Evolutionary conservation across 2,888 invertebrate species (phyloP), one percentile per base, ranked within the genome.

Genomic region (Ischnus inquisitorius): DNA sequence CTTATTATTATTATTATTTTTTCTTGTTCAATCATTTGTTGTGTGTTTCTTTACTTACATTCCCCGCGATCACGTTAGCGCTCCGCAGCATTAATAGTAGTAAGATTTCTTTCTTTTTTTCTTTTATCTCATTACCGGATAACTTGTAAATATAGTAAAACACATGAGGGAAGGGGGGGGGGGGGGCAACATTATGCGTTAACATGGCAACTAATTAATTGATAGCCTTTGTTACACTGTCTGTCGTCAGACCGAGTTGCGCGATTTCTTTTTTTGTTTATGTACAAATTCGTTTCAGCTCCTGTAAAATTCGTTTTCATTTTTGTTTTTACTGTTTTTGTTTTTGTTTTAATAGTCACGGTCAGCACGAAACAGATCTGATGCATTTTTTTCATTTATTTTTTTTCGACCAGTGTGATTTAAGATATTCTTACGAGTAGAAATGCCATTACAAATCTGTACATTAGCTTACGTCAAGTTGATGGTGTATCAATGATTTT

Each of bases 81-180:
- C 87, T 87, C 88, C 88, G 86, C 89, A 89, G 86, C 87, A 88
- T 89, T 90, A 90, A 87, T 88, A 89, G 87, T 87, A 88, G 64
- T 75, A 86, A 85, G 77, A 78, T 83, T 86, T 81, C 69, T 77
- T 57, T n/a, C 57, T 71, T 16, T 25, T 51, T 25, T 69, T 68
- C 57, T 68, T 84, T 88, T 87, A 83, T 78, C 87, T 90, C 87
- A 88, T 90, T 89, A 90, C 87, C 88, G 87, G 88, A 90, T 89
- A 89, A 90, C 89, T 90, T 89, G 89, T 90, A 89, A 89, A 90
- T 90, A 90, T 89, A 90, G 87, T 89, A 89, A 90, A 91, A 90
- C 90, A 91, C 90, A 88, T 88, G 71, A 34, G 60, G 43, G 51
- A 25, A 51, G 84, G 19, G 8, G 8, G 22, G 69, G 34, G 83